Evolutionary conservation across 2,888 invertebrate species (phyloP), one percentile per base, ranked within the genome.

Genomic region (Eurytoma adleriae): DNA sequence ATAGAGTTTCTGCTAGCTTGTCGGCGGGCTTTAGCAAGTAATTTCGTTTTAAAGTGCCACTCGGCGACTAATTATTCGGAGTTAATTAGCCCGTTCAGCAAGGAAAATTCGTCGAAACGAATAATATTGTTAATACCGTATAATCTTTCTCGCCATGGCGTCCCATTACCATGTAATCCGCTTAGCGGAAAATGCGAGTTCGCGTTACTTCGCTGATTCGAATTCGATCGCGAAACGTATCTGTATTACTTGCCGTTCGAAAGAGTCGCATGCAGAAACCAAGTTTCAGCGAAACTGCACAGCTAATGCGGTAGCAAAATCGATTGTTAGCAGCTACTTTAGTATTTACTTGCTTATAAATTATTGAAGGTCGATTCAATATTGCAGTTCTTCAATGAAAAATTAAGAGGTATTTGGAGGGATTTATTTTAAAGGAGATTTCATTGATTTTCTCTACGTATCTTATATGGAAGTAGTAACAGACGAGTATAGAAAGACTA

Each of bases 121-220:
- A 69, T 57, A 69, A 40, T 69, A 69, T 69, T 50, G 56, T 57
- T 57, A 69, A 69, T 57, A 69, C 30, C 30, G 56, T 40, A 57
- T 73, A 73, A 73, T 54, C 62, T 64, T 73, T 73, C 62, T 62
- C 57, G 24, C 16, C 24, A n/a, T 5, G 5, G 52, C n/a, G 2
- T 64, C 62, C 73, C 73, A 73, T 64, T 73, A 20, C 64, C 20
- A 20, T 54, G 73, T 64, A 73, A 73, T 73, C 64, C 62, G 52
- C 73, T 73, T 73, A 54, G 30, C 10, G 10, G 10, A n/a, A 72
- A 54, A 62, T 18, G 14, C 52, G 61, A 18, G 30, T 18, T 72
- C 30, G 48, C 7, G 40, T 72, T 72, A 62, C 54, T 13, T n/a
- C 14, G 7, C 4, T 27, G 7, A 1, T 10, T 59, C 7, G 18